A percentile compares a stretch with the other conserved stretches of the same genome.
These are phyloP conservation scores for Zaprionus inermis DNA, from an alignment of 1,140 invertebrate species.

Conservation along the genomic window DNA sequence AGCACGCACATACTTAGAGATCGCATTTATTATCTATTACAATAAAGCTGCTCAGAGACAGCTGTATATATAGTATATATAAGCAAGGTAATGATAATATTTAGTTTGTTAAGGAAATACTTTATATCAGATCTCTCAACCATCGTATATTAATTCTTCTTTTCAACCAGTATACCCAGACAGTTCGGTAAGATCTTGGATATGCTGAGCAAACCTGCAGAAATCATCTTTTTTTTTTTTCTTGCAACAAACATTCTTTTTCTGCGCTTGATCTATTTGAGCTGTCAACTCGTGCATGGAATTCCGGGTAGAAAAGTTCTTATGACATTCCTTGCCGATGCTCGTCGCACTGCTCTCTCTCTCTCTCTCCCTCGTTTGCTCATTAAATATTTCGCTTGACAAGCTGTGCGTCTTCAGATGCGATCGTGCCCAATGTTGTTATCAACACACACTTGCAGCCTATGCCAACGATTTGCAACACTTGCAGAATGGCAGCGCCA, in stretches of 20 bases:
- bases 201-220: conserved; percentile 4
- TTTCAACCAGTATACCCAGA: conserved; percentile 1
- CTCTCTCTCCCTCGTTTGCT: neutral
- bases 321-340: conserved; percentile 17
- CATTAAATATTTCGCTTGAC: conserved; percentile 34
- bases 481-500: conserved; percentile 15
- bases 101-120: neutral
- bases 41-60: neutral
- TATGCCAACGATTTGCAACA: conserved; percentile 54
- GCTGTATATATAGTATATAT: neutral
- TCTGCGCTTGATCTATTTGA: conserved; percentile 33
- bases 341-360: conserved; percentile 18
- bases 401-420: conserved; percentile 13
- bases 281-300: conserved; percentile 23
- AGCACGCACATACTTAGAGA: no score
- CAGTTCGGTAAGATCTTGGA: neutral
- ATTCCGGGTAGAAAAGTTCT: conserved; percentile 39
- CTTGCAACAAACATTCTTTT: conserved; percentile 20
- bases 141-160: conserved; percentile 12
- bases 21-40: conserved; percentile 36
- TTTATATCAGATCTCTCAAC: neutral
- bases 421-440: conserved; percentile 35
- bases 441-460: conserved; percentile 32
- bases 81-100: neutral
- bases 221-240: conserved; percentile 32